A percentile compares a stretch with the other conserved stretches of the same genome.
phyloP scores from a whole-genome alignment of 2,888 invertebrate genomes.

The Villa cingulata region DNA sequence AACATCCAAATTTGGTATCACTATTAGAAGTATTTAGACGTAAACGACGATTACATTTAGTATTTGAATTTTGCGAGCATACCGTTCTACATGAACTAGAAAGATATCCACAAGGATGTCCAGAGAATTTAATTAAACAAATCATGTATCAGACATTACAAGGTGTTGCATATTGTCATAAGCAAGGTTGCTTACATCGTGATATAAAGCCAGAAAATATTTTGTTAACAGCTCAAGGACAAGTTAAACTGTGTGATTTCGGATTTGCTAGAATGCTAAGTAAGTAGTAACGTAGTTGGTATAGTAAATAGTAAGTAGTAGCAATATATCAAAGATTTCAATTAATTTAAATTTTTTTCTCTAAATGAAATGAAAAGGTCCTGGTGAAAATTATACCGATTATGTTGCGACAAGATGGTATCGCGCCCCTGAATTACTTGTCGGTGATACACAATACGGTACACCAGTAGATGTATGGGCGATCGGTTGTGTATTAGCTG shows the following conservation, averaged over 20 bases:
- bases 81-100: conserved; percentile 95
- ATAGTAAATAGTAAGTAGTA: background rate
- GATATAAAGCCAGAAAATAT: conserved; percentile 99
- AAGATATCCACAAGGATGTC: conserved; percentile 83
- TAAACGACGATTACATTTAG: conserved; percentile 88
- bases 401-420: conserved; percentile 99
- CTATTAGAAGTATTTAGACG: conserved; percentile 93
- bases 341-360: background rate
- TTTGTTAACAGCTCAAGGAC: conserved; percentile 77
- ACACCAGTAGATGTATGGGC: conserved; percentile 96
- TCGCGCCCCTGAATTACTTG: conserved; percentile 89
- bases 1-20: conserved; percentile 95
- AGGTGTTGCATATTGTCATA: conserved; percentile 93
- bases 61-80: conserved; percentile 97
- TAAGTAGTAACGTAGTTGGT: conserved; percentile 29
- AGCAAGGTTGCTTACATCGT: conserved; percentile 85
- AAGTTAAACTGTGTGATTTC: conserved; percentile 93
- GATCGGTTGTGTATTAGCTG: conserved; percentile 84
- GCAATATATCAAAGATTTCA: background rate
- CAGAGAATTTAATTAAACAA: conserved; percentile 78
- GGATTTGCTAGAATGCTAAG: conserved; percentile 95
- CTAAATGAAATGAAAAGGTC: conserved; percentile 45
- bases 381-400: conserved; percentile 96
- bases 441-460: conserved; percentile 89
- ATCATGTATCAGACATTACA: conserved; percentile 91